phyloP scores from a whole-genome alignment of 2,888 invertebrate genomes.

The Cenopis cana region DNA sequence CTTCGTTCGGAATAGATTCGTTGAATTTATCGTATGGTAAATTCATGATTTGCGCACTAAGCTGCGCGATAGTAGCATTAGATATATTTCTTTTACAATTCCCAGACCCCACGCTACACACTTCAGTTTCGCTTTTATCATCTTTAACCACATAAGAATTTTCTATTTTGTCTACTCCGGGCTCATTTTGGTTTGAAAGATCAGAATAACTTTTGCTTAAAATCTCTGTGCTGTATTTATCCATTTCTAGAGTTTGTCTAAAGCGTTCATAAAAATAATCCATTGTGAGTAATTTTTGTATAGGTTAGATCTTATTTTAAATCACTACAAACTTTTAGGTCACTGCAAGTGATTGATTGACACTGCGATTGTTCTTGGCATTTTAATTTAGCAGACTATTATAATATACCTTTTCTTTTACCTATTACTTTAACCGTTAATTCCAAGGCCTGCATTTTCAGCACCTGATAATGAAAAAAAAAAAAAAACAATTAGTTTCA shows the following conservation, averaged over 20 bases:
- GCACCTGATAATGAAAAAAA: background rate
- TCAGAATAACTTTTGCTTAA: background rate
- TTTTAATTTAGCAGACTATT: background rate
- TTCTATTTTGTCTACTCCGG: background rate
- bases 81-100: constrained; percentile 43
- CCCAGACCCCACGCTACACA: background rate
- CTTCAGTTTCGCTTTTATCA: background rate
- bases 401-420: background rate
- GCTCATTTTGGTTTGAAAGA: background rate
- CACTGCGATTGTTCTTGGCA: no score
- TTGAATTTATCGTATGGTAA: constrained; percentile 57
- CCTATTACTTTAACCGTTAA: background rate
- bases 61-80: constrained; percentile 51
- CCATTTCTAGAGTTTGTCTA: background rate
- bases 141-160: background rate
- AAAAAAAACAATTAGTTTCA: background rate
- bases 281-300: background rate
- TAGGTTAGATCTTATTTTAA: background rate
- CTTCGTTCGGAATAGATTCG: constrained; percentile 45
- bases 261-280: background rate
- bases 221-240: constrained; percentile 4
- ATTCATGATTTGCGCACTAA: constrained; percentile 65
- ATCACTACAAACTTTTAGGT: no score
- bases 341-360: no score
- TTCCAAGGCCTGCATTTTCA: background rate